Base-by-base conservation (phyloP, 1,140 invertebrate genomes). In the Phenacoccus solenopsis region DNA sequence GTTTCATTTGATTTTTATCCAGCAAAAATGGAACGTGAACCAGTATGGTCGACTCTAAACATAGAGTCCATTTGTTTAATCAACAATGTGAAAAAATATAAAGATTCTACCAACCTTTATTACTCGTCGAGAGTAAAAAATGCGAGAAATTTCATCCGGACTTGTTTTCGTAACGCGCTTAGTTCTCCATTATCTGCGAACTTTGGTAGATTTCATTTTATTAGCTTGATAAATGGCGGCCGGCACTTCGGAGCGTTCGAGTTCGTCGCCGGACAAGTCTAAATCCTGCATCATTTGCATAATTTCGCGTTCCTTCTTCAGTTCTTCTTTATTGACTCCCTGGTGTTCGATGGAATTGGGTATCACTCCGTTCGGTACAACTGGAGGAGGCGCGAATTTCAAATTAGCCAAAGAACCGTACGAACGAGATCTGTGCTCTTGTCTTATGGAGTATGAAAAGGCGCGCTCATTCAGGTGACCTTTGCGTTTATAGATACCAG, bases 381-480 rank as follows among this genome's bases (percentile, higher is more conserved):
- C 74, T 30, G 84, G 84, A 16, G 84, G 83, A 74, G 86, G 87
- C 69, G 87, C 87, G 78, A 90, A 90, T 78, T 89, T 89, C 22
- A 95, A 80, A 76, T 92, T 94, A 24, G 93, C 91, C 75, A 96
- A 79, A 64, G 90, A 93, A 64, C 91, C 92, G 78, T 94, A 91
- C 73, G 91, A 94, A 57, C 93, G 83, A 75, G 91, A 93, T 67
- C 92, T 84, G 78, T 95, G 92, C 77, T 95, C 93, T 76, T 95
- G 92, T 67, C 93, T 82, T 75, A 96, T 96, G 68, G 92, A 94
- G 79, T 96, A 94, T 13, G 91, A 93, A 77, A 96, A 96, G 20
- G 93, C 93, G 64, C 93, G 81, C 78, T 96, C 93, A 78, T 96
- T 96, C 69, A 96, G 79, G 76, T 96, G 93, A 0, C 93, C 93